Base-by-base conservation (phyloP, 2,888 invertebrate species). In the Saturnia pavonia region DNA sequence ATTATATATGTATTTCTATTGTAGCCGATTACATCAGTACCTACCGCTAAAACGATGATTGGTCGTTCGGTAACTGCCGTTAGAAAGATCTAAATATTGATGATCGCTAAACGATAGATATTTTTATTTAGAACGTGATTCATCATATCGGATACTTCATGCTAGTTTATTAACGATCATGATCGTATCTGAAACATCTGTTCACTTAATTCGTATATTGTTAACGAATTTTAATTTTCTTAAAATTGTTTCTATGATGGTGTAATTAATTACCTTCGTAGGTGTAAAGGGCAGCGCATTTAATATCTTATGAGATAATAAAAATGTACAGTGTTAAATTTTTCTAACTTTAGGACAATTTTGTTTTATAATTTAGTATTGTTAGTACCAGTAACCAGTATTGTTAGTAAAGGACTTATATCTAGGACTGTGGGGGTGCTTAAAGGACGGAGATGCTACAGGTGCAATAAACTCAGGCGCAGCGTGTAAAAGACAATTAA, bases 41-140 rank as follows among this genome's bases (percentile, higher is more conserved):
- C 34, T 27, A 71, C 25, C 34, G 27, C 42, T 54, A 67, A 67
- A 67, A 51, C 67, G 54, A 70, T 70, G 68, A 72, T 68, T 70
- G 70, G 68, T 70, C 60, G 69, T n/a, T 63, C 54, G 54, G 63
- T 69, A 70, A 68, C 63, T 69, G 69, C 67, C 60, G 74, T 69
- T 66, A 68, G 73, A 71, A 74, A 73, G 72, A 70, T 42, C 69
- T 63, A 71, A 66, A 75, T 69, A 72, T 74, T 45, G 68, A 65
- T 72, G 74, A 72, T 67, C 70, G 65, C 73, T 73, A 14, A 69
- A 69, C 70, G 67, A 66, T 70, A 70, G 68, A 69, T 68, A 70
- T 72, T 77, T 74, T 73, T 72, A 75, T 73, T 57, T 72, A 68
- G 70, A 60, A 16, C 71, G 66, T 79, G 78, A 76, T 67, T 78